Conservation (phyloP, 2,888 invertebrate species). For the Chrysomela aeneicollis region DNA sequence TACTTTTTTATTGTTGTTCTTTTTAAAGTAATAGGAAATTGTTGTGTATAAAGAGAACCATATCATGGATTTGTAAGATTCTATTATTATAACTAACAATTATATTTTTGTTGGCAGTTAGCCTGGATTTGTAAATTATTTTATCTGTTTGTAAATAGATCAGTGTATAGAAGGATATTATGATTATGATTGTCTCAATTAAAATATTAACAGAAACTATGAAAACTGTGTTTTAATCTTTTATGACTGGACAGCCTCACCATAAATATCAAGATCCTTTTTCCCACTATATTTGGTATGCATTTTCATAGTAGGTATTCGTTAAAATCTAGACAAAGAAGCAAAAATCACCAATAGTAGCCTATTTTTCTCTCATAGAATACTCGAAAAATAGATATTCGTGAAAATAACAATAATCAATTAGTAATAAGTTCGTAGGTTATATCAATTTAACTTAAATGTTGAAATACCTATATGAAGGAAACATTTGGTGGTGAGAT, state of each 20-base stretch:
- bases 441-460: too few relatives aligned
- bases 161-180: conserved; percentile 64
- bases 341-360: too few relatives aligned
- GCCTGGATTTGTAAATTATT: conserved; percentile 59
- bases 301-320: too few relatives aligned
- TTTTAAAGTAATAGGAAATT: conserved; percentile 53
- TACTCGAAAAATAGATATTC: too few relatives aligned
- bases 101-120: conserved; percentile 54
- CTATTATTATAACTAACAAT: conserved; percentile 53
- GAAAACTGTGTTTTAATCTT: conserved; percentile 37
- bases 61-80: conserved; percentile 60
- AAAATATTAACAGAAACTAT: conserved; percentile 62
- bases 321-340: too few relatives aligned
- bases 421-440: too few relatives aligned
- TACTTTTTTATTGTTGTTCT: conserved; percentile 57
- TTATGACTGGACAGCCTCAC: neutral
- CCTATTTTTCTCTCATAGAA: too few relatives aligned
- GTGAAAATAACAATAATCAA: too few relatives aligned
- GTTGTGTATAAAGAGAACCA: conserved; percentile 61
- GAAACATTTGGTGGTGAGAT: too few relatives aligned
- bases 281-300: too few relatives aligned
- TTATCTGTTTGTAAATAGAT: conserved; percentile 64
- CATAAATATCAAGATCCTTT: too few relatives aligned
- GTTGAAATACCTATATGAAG: too few relatives aligned
- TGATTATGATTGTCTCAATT: conserved; percentile 64